phyloP scores from a whole-genome alignment of 2,113 vertebrate species.

The Zootoca vivipara region DNA sequence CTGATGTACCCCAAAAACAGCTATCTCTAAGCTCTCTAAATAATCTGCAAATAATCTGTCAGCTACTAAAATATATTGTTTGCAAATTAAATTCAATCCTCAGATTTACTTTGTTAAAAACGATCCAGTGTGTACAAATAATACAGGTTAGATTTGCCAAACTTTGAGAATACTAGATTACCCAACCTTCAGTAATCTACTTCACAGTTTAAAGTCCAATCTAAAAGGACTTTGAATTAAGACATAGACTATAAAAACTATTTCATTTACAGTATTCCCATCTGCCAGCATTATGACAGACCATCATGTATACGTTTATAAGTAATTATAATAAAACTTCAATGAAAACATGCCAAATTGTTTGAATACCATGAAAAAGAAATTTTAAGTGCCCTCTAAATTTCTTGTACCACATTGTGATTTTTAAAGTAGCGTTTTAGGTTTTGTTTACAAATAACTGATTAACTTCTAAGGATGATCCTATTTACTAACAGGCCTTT shows the following conservation, averaged over 20 bases:
- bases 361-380: not conserved
- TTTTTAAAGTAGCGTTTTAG: not conserved
- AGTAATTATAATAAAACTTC: not conserved
- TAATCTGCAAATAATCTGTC: not conserved
- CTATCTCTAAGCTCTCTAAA: not conserved
- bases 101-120: not conserved
- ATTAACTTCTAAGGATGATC: not conserved
- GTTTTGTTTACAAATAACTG: not conserved
- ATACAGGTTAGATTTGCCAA: not conserved
- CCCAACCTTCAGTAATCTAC: not conserved
- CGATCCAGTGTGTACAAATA: not conserved
- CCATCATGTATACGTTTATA: not conserved
- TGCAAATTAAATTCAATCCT: not conserved
- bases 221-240: not conserved
- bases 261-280: not conserved
- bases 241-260: accelerated
- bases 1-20: not conserved
- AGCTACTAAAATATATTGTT: not conserved
- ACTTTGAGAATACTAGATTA: not conserved
- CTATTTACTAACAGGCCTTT: not conserved
- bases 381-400: not conserved
- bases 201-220: not conserved
- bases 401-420: not conserved
- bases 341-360: not conserved
- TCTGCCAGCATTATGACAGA: not conserved